Conservation (phyloP, 1,140 invertebrate genomes). For the Onthophagus taurus region DNA sequence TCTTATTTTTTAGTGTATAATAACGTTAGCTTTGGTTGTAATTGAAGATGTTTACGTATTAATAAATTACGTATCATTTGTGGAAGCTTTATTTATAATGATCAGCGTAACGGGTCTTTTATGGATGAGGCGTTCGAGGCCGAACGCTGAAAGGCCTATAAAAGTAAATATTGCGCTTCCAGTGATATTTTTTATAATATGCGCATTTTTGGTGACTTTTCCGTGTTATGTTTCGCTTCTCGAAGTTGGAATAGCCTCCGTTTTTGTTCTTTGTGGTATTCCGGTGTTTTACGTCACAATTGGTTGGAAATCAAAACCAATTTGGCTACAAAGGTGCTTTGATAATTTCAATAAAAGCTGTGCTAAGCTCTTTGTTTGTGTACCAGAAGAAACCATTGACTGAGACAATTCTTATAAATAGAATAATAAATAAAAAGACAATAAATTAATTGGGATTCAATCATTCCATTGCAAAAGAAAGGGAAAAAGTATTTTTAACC, state of each 20-base stretch:
- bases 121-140: conserved; percentile 71
- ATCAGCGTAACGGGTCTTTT: conserved; percentile 78
- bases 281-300: conserved; percentile 87
- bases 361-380: conserved; percentile 65
- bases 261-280: conserved; percentile 78
- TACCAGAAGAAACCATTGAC: conserved; percentile 43
- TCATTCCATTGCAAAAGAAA: no score
- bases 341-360: conserved; percentile 56
- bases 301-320: conserved; percentile 73
- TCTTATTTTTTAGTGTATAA: conserved; percentile 53
- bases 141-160: conserved; percentile 70
- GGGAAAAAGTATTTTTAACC: no score
- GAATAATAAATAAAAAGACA: no score
- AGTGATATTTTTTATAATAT: conserved; percentile 74
- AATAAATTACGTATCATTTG: conserved; percentile 90
- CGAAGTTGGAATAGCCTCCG: conserved; percentile 75
- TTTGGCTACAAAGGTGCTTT: conserved; percentile 45
- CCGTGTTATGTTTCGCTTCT: conserved; percentile 67
- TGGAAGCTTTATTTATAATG: conserved; percentile 89
- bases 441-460: no score
- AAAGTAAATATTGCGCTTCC: conserved; percentile 72
- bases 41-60: conserved; percentile 81
- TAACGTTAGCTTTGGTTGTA: conserved; percentile 74
- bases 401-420: no score
- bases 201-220: conserved; percentile 70